These are phyloP conservation scores for Lagria hirta DNA, from an alignment of 2,888 invertebrate species.

Conservation along the genomic window DNA sequence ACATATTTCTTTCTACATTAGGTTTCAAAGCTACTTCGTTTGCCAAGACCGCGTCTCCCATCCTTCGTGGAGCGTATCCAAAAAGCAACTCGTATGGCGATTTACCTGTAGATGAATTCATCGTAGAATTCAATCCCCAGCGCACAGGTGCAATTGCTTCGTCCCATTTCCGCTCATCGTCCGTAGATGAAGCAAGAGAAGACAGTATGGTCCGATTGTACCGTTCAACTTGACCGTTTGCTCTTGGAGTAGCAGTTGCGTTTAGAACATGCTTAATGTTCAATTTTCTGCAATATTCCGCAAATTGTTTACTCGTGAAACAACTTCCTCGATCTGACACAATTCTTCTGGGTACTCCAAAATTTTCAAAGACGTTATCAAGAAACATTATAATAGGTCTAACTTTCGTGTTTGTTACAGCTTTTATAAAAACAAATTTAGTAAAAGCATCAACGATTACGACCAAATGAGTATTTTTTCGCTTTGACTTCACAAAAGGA, in stretches of 20 bases:
- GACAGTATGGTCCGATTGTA: constrained; percentile 17
- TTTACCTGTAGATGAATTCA: constrained; percentile 2
- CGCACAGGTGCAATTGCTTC: neutral
- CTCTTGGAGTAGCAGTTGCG: constrained; percentile 23
- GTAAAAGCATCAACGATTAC: constrained; percentile 12
- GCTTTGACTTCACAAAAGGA: constrained; percentile 22
- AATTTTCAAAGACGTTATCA: constrained; percentile 1
- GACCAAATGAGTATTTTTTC: constrained; percentile 9
- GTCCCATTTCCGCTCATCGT: constrained; percentile 3
- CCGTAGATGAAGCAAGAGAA: neutral
- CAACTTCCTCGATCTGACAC: constrained; percentile 2
- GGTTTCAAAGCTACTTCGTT: no score
- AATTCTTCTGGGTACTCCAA: constrained; percentile 6
- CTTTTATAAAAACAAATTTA: constrained; percentile 11
- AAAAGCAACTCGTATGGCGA: constrained; percentile 2
- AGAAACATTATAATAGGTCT: constrained; percentile 14
- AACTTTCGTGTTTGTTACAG: constrained; percentile 12
- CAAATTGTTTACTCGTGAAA: constrained; percentile 10
- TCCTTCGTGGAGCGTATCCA: no score
- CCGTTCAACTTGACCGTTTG: constrained; percentile 25
- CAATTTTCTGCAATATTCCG: constrained; percentile 1
- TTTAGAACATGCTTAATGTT: constrained; percentile 11
- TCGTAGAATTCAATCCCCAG: neutral
- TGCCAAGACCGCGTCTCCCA: no score
- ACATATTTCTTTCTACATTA: no score